Percentiles rank a stretch among this genome's conserved stretches.
Conservation (phyloP, 1,140 invertebrate genomes). For the Epicauta chinensis region DNA sequence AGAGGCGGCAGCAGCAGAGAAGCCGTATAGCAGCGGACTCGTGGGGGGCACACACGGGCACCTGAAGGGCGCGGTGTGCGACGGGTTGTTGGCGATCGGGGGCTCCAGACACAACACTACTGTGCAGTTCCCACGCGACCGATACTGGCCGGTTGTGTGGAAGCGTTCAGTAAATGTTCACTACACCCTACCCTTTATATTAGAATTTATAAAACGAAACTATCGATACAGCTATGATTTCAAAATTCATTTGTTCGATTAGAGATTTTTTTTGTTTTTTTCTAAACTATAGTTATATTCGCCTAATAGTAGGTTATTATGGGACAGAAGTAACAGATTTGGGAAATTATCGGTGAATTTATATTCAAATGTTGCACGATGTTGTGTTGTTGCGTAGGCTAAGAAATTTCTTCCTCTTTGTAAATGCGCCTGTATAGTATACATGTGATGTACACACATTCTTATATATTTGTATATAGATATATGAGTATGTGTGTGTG, state of each 20-base stretch:
- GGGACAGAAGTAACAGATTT: too few relatives aligned
- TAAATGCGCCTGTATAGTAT: too few relatives aligned
- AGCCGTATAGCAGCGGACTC: slow-evolving; percentile 6
- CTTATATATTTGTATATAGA: neutral
- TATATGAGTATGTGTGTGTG: slow-evolving; percentile 10
- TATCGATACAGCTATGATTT: too few relatives aligned
- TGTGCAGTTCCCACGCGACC: slow-evolving; percentile 29
- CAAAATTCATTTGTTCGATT: too few relatives aligned
- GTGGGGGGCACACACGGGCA: slow-evolving; percentile 15
- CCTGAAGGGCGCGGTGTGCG: neutral
- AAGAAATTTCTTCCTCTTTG: slow-evolving; percentile 10
- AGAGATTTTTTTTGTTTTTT: too few relatives aligned
- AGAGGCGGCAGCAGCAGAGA: neutral
- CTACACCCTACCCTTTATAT: slow-evolving; percentile 16
- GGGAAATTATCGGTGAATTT: slow-evolving; percentile 1
- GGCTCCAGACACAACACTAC: slow-evolving; percentile 23
- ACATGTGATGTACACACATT: too few relatives aligned
- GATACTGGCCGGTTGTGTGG: slow-evolving; percentile 17
- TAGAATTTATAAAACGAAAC: too few relatives aligned
- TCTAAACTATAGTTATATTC: too few relatives aligned
- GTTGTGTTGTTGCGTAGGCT: slow-evolving; percentile 9
- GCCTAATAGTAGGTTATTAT: too few relatives aligned
- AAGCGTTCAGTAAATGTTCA: slow-evolving; percentile 27
- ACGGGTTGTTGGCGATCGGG: slow-evolving; percentile 2
- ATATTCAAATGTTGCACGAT: slow-evolving; percentile 6